phyloP scores from a whole-genome alignment of 2,888 invertebrate species.

The Scaptomyza flava region DNA sequence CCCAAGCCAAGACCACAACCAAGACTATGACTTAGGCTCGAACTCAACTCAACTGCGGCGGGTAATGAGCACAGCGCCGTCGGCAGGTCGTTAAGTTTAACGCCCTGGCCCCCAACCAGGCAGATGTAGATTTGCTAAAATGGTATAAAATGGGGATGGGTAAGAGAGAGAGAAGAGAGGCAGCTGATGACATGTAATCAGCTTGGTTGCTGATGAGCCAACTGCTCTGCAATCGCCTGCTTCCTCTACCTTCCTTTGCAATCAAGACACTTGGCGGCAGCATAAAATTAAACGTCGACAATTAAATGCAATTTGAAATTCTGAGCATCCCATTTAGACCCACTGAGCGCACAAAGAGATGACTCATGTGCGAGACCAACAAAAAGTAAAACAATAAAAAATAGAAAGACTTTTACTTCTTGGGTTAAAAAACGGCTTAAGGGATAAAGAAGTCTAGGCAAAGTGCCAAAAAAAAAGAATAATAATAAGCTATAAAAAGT shows the following conservation, averaged over 20 bases:
- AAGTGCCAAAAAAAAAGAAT: slow-evolving; percentile 20
- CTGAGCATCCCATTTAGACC: slow-evolving; percentile 28
- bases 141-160: slow-evolving; percentile 13
- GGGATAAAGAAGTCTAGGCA: slow-evolving; percentile 21
- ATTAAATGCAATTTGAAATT: slow-evolving; percentile 63
- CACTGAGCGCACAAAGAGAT: slow-evolving; percentile 28
- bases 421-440: not conserved
- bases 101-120: slow-evolving; percentile 27
- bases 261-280: slow-evolving; percentile 54
- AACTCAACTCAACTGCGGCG: slow-evolving; percentile 2
- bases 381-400: not conserved
- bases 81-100: slow-evolving; percentile 58
- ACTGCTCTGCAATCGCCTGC: not conserved
- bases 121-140: slow-evolving; percentile 49
- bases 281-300: slow-evolving; percentile 58
- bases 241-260: slow-evolving; percentile 13
- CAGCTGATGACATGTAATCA: slow-evolving; percentile 14
- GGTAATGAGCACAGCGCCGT: slow-evolving; percentile 47
- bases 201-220: slow-evolving; percentile 2
- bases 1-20: not conserved
- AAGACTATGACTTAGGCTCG: not conserved
- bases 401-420: not conserved
- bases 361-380: slow-evolving; percentile 15
- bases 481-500: too few relatives aligned
- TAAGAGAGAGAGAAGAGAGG: not conserved